Conservation (phyloP, 2,113 vertebrate genomes). For the Penelope pileata region DNA sequence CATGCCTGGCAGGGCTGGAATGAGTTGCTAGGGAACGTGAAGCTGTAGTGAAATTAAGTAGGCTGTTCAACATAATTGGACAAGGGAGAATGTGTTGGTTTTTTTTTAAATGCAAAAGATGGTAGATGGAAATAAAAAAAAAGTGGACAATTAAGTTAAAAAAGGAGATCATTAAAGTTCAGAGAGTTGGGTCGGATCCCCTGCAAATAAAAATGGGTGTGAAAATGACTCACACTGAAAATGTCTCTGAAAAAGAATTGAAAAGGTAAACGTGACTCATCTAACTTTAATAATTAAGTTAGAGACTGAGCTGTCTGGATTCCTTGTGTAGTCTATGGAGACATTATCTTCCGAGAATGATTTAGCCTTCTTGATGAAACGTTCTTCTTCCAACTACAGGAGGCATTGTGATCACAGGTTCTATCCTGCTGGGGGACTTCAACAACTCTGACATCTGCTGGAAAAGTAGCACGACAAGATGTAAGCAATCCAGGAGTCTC, state of each 20-base stretch:
- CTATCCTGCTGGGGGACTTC: too few species aligned
- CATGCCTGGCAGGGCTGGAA: not conserved
- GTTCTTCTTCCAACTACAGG: too few species aligned
- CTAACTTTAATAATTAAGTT: not conserved
- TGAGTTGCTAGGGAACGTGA: conserved; percentile 41
- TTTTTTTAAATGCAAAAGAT: not conserved
- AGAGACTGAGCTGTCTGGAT: not conserved
- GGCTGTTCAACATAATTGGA: conserved; percentile 16
- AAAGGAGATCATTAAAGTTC: not conserved
- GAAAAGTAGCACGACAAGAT: not conserved
- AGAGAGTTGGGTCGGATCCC: not conserved
- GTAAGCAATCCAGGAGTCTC: not conserved
- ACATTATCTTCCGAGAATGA: not conserved
- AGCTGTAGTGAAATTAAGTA: conserved; percentile 20
- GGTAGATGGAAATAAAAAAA: conserved; percentile 7
- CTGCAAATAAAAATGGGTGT: not conserved
- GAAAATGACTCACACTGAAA: not conserved
- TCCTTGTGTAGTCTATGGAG: not conserved
- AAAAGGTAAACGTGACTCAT: not conserved
- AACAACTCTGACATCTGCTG: not conserved
- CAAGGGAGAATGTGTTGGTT: not conserved
- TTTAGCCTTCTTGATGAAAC: too few species aligned
- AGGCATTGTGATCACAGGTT: too few species aligned
- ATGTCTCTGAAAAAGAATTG: not conserved
- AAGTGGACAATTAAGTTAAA: not conserved